Evolutionary conservation across 30 jellyfish, hydroid and myxozoan genomes (phyloP).

Genomic region (Chironex yamaguchii): DNA sequence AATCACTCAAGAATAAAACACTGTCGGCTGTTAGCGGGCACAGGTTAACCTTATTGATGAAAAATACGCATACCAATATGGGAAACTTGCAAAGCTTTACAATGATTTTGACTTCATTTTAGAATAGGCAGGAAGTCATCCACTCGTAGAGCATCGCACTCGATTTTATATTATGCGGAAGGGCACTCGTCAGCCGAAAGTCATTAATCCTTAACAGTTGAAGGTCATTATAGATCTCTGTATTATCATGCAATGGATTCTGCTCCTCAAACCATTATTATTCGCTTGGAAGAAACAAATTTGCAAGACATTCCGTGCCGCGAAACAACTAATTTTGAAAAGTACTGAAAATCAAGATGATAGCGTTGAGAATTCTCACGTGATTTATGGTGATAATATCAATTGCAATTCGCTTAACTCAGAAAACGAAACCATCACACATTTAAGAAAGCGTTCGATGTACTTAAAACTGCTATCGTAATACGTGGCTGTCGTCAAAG

Average conservation of each 20-base stretch:
- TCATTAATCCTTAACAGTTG: not conserved
- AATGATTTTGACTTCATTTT: conserved; percentile 9
- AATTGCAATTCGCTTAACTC: not conserved
- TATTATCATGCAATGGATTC: conserved; percentile 15
- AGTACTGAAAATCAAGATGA: not conserved
- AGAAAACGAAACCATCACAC: not conserved
- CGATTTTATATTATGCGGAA: conserved; percentile 24
- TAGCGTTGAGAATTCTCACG: not conserved
- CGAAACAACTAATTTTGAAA: not conserved
- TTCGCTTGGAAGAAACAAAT: conserved; percentile 29
- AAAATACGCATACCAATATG: conserved; percentile 17
- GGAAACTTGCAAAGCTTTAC: conserved; percentile 9
- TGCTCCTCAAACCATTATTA: not conserved
- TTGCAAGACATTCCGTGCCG: conserved; percentile 4
- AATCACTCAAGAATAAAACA: not conserved
- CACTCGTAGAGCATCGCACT: conserved; percentile 12
- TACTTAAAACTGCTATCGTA: not conserved
- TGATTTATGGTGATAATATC: not conserved
- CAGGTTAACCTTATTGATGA: not conserved
- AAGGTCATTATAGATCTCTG: conserved; percentile 5
- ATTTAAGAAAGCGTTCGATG: not conserved
- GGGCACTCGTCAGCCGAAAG: conserved; percentile 9
- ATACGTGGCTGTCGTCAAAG: conserved; percentile 2
- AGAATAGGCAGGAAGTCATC: conserved; percentile 26
- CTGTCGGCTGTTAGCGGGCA: not conserved